phyloP scores from a whole-genome alignment of 2,797 vertebrate species.

The Protonibea diacanthus region DNA sequence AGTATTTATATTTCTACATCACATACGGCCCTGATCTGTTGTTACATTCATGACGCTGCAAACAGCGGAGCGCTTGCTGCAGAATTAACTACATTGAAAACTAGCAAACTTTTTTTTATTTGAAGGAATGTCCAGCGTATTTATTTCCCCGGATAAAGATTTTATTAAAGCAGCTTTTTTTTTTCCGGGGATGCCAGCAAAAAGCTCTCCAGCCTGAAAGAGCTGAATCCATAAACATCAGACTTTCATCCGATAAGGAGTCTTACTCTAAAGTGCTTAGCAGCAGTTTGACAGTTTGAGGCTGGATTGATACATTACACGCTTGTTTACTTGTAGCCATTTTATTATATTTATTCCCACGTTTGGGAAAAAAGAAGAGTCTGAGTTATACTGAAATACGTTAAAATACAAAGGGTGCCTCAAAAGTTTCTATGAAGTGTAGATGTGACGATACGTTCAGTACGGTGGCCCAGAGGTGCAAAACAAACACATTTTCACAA shows the following conservation, averaged over 20 bases:
- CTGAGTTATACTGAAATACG: background rate
- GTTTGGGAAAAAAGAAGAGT: background rate
- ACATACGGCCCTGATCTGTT: conserved; percentile 13
- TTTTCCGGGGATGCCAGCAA: conserved; percentile 4
- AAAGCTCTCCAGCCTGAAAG: conserved; percentile 37
- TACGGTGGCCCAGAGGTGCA: too few relatives aligned
- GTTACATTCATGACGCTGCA: conserved; percentile 2
- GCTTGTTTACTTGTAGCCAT: conserved; percentile 43
- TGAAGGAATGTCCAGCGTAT: conserved; percentile 22
- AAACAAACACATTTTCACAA: too few relatives aligned
- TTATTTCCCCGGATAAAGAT: conserved; percentile 21
- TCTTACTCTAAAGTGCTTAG: conserved; percentile 47
- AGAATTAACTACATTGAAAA: conserved; percentile 32
- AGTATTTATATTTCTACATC: conserved; percentile 30
- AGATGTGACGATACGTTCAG: too few relatives aligned
- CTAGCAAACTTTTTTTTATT: conserved; percentile 3
- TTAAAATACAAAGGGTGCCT: background rate
- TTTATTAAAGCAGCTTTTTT: conserved; percentile 35
- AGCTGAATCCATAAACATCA: conserved; percentile 56
- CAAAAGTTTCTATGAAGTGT: too few relatives aligned
- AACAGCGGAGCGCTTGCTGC: conserved; percentile 15
- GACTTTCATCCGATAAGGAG: conserved; percentile 48
- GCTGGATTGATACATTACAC: conserved; percentile 46
- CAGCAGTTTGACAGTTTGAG: conserved; percentile 57
- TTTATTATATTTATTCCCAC: conserved; percentile 11